A percentile compares a stretch with the other conserved stretches of the same genome.
phyloP scores from a whole-genome alignment of 2,113 vertebrate genomes.

The Elanoides forficatus region DNA sequence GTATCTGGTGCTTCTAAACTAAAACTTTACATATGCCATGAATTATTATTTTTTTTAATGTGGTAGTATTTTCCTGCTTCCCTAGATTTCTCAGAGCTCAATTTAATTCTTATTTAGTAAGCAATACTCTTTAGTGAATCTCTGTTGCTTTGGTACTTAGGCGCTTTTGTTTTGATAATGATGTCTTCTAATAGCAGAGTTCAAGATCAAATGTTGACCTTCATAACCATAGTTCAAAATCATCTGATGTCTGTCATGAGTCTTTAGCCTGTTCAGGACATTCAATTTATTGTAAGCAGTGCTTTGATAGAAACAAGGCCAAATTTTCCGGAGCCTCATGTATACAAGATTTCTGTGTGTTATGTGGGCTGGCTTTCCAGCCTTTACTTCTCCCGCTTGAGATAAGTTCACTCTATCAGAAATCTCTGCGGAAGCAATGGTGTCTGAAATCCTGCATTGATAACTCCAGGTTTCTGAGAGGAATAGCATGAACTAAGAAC shows the following conservation, averaged over 20 bases:
- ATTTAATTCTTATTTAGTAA: neutral
- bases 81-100: neutral
- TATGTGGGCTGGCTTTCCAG: neutral
- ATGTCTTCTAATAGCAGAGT: neutral
- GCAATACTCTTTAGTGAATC: neutral
- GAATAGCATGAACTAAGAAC: neutral
- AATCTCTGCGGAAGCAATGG: neutral
- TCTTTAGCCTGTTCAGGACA: neutral
- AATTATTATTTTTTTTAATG: neutral
- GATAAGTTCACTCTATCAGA: neutral
- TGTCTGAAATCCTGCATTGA: neutral
- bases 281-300: neutral
- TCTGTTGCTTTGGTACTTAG: neutral
- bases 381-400: neutral
- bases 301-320: neutral
- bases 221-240: neutral
- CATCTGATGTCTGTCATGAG: neutral
- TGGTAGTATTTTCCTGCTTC: neutral
- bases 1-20: neutral
- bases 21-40: neutral
- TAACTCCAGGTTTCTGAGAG: neutral
- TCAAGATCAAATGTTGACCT: neutral
- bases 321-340: neutral
- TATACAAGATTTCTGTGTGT: neutral
- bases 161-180: neutral